phyloP scores from a whole-genome alignment of 2,113 vertebrate species.

The Galbula dea region DNA sequence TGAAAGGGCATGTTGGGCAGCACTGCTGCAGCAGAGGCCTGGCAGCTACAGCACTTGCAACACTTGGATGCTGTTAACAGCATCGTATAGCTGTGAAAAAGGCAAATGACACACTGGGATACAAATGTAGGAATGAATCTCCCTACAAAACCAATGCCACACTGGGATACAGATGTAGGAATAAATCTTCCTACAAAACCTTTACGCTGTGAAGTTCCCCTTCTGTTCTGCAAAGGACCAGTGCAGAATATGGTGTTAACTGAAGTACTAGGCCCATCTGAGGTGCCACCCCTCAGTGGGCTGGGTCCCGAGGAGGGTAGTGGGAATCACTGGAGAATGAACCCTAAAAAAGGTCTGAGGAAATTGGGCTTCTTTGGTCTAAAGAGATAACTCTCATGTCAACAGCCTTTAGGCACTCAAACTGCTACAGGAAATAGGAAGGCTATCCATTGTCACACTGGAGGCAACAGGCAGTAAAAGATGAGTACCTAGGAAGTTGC shows the following conservation, averaged over 20 bases:
- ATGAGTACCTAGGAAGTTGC: neutral
- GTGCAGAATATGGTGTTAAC: neutral
- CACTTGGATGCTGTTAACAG: neutral
- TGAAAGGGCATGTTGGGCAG: rapidly evolving
- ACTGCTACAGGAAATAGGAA: neutral
- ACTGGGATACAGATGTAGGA: neutral
- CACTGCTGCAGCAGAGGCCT: neutral
- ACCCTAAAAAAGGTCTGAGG: neutral
- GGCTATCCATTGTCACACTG: neutral
- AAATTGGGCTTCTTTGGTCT: neutral
- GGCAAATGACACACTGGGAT: neutral
- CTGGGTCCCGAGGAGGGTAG: neutral
- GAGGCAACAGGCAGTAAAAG: neutral
- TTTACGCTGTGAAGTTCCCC: neutral
- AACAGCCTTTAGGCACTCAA: neutral
- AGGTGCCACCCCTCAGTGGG: neutral
- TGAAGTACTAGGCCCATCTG: neutral
- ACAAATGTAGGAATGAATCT: neutral
- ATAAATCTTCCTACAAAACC: neutral
- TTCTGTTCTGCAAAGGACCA: neutral
- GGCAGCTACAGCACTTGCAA: rapidly evolving
- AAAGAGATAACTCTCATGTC: neutral
- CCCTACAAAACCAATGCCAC: neutral
- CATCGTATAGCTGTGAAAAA: neutral
- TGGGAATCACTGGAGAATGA: neutral